phyloP scores from a whole-genome alignment of 2,888 invertebrate species.

The Labia minor region DNA sequence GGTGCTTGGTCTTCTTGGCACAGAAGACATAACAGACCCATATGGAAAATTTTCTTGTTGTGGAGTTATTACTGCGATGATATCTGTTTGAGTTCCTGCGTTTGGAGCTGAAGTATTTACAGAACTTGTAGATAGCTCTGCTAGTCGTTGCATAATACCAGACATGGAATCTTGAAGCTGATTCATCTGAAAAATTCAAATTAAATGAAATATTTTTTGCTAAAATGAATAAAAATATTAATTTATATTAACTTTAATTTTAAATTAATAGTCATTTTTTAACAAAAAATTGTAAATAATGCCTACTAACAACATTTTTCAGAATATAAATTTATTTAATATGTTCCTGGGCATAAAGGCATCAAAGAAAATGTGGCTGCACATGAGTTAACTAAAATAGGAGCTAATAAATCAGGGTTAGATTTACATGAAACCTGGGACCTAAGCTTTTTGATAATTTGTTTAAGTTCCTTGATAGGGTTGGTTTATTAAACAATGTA shows the following conservation, averaged over 20 bases:
- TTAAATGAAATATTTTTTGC: too few species aligned
- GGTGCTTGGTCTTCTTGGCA: not conserved
- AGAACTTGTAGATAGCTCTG: slow-evolving; percentile 35
- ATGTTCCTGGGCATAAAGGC: too few species aligned
- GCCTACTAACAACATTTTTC: too few species aligned
- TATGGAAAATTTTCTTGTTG: slow-evolving; percentile 35
- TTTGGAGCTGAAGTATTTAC: slow-evolving; percentile 27
- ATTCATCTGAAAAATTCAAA: slow-evolving; percentile 58
- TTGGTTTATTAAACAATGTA: too few species aligned
- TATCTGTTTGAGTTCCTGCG: slow-evolving; percentile 61
- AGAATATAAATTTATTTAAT: too few species aligned
- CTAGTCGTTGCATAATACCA: slow-evolving; percentile 61
- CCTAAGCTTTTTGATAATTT: too few species aligned
- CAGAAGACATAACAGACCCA: not conserved
- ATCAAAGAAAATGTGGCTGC: too few species aligned
- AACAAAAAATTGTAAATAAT: not conserved
- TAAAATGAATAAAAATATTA: not conserved
- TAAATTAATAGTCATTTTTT: not conserved
- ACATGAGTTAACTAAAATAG: too few species aligned
- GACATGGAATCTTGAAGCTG: slow-evolving; percentile 69
- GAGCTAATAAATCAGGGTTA: too few species aligned
- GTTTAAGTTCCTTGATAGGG: too few species aligned
- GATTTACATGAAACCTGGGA: too few species aligned
- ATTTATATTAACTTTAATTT: not conserved
- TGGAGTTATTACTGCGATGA: slow-evolving; percentile 65